Evolutionary conservation across 2,888 invertebrate genomes (phyloP).

Genomic region (Kuschelorhynchus macadamiae): DNA sequence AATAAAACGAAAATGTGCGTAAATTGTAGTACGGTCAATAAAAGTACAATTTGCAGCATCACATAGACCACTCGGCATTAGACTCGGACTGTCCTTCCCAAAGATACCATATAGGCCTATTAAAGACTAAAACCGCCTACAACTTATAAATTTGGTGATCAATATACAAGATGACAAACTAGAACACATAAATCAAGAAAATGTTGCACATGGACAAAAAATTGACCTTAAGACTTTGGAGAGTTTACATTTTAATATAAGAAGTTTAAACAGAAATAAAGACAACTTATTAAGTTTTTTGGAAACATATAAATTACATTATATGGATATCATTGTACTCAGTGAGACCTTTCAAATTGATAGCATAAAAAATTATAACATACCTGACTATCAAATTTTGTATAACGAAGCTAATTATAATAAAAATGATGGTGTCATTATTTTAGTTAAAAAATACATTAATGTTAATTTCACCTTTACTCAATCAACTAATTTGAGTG

Average conservation of each 20-base stretch:
- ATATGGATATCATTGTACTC: too few relatives aligned
- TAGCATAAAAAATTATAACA: slow-evolving; percentile 1
- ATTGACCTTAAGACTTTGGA: too few relatives aligned
- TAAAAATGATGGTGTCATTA: too few relatives aligned
- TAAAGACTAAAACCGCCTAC: not conserved
- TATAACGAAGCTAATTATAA: too few relatives aligned
- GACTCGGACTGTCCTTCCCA: not conserved
- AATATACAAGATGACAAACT: not conserved
- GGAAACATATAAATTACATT: too few relatives aligned
- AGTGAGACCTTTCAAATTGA: too few relatives aligned
- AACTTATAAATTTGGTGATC: not conserved
- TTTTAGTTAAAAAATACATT: too few relatives aligned
- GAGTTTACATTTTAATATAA: too few relatives aligned
- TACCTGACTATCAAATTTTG: too few relatives aligned
- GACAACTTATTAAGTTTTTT: not conserved
- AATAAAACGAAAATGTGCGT: not conserved
- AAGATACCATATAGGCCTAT: not conserved
- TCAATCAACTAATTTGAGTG: too few relatives aligned
- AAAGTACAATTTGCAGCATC: not conserved
- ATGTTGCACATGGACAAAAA: too few relatives aligned
- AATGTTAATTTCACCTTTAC: too few relatives aligned
- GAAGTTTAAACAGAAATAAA: not conserved
- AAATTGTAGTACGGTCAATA: not conserved
- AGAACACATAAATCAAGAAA: not conserved
- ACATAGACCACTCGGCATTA: not conserved